Percentiles rank a stretch among this genome's conserved stretches.
These are phyloP conservation scores for Ernsta delagoae DNA, from an alignment of 2,888 invertebrate species.

Conservation along the genomic window DNA sequence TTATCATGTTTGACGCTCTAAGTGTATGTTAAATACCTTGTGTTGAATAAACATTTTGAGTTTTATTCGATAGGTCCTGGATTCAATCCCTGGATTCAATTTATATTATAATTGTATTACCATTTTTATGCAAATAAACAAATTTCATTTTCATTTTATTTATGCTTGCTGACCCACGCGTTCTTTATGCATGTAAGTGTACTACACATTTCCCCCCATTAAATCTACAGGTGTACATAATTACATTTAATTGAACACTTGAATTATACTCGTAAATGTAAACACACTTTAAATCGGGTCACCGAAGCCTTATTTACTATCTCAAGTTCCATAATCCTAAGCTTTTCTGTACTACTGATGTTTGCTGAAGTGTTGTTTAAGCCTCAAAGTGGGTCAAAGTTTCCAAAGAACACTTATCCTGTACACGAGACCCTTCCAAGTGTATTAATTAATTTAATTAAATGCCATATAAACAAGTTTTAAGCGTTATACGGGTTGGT, in stretches of 20 bases:
- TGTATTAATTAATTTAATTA: constrained; percentile 33
- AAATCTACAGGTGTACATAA: too few species aligned
- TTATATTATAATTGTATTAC: too few species aligned
- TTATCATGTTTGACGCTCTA: too few species aligned
- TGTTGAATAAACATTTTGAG: too few species aligned
- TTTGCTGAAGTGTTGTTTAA: constrained; percentile 33
- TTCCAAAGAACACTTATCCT: constrained; percentile 36
- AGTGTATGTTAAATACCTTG: too few species aligned
- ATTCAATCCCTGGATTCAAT: too few species aligned
- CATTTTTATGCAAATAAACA: too few species aligned
- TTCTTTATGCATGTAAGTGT: too few species aligned
- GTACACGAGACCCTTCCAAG: constrained; percentile 26
- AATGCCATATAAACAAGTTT: constrained; percentile 31
- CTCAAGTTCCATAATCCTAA: constrained; percentile 28
- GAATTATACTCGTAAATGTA: background rate
- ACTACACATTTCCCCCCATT: too few species aligned
- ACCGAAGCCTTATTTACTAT: constrained; percentile 5
- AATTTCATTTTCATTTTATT: too few species aligned
- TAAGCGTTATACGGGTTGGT: constrained; percentile 12
- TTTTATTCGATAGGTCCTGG: too few species aligned
- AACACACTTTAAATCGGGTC: constrained; percentile 9
- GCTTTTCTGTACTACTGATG: constrained; percentile 22
- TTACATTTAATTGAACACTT: background rate
- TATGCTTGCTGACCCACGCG: too few species aligned
- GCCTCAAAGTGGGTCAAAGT: constrained; percentile 33